phyloP scores from a whole-genome alignment of 2,113 vertebrate species.

The Marmota flaviventris region DNA sequence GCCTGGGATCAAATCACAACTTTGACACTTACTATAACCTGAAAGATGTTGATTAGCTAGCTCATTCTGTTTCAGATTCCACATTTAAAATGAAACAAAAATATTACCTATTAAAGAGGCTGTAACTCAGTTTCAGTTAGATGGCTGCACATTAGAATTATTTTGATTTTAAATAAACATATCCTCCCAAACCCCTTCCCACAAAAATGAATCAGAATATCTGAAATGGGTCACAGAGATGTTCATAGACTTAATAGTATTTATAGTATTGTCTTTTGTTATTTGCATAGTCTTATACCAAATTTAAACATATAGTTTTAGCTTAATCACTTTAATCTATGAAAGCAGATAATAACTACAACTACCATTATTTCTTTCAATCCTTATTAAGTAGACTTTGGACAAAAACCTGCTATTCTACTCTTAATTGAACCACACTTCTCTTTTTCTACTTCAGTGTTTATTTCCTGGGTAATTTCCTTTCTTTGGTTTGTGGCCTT shows the following conservation, averaged over 20 bases:
- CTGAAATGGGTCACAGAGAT: background rate
- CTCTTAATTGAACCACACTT: background rate
- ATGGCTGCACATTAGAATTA: background rate
- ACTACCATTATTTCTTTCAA: background rate
- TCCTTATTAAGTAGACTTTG: background rate
- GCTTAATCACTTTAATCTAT: background rate
- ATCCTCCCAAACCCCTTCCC: background rate
- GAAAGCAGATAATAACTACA: background rate
- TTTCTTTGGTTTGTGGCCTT: background rate
- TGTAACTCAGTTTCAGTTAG: background rate
- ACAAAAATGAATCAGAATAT: background rate
- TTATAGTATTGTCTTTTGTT: background rate
- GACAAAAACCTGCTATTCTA: background rate
- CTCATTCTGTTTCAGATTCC: slow-evolving; percentile 7
- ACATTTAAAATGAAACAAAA: background rate
- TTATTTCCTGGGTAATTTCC: background rate
- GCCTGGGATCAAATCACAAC: background rate
- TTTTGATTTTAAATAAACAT: background rate
- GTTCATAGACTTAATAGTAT: background rate
- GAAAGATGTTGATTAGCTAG: background rate
- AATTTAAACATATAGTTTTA: background rate
- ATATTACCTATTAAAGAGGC: background rate
- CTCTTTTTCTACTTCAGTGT: background rate
- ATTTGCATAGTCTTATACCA: background rate
- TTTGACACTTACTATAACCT: background rate